Conservation (phyloP, 53 echinoderm and acorn worm species). For the Crossaster papposus region DNA sequence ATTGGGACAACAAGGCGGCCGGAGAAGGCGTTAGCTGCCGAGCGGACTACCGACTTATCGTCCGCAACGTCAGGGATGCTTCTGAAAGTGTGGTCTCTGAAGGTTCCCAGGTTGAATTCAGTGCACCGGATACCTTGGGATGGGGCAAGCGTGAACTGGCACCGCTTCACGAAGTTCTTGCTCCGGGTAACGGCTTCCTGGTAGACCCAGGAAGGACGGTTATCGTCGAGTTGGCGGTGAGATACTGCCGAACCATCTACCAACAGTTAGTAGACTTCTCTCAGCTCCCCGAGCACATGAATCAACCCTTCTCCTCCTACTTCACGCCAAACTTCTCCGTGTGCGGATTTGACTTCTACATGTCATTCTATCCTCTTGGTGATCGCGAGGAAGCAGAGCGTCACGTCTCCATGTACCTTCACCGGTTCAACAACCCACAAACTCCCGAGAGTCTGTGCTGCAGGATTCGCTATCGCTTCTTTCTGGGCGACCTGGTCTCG, state of each 20-base stretch:
- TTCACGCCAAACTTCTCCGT: slow-evolving; percentile 92
- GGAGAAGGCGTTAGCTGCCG: slow-evolving; percentile 85
- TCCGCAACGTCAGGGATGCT: slow-evolving; percentile 85
- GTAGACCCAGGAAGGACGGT: slow-evolving; percentile 85
- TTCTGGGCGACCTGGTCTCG: slow-evolving; percentile 78
- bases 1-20: slow-evolving; percentile 78
- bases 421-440: slow-evolving; percentile 79
- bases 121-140: slow-evolving; percentile 83
- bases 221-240: slow-evolving; percentile 92
- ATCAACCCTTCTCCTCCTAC: slow-evolving; percentile 83
- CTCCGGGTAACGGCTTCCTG: slow-evolving; percentile 83
- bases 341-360: slow-evolving; percentile 87
- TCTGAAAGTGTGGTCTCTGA: slow-evolving; percentile 92
- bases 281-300: slow-evolving; percentile 74
- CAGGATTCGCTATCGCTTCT: slow-evolving; percentile 92
- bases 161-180: slow-evolving; percentile 80
- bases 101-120: slow-evolving; percentile 91
- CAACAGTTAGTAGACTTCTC: slow-evolving; percentile 87
- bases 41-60: slow-evolving; percentile 91
- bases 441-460: slow-evolving; percentile 78
- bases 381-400: slow-evolving; percentile 89
- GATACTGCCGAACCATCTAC: slow-evolving; percentile 84
- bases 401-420: slow-evolving; percentile 97
- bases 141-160: slow-evolving; percentile 96
- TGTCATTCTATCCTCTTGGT: slow-evolving; percentile 90